Conservation (phyloP, 2,888 invertebrate species). For the Chloromyia formosa region DNA sequence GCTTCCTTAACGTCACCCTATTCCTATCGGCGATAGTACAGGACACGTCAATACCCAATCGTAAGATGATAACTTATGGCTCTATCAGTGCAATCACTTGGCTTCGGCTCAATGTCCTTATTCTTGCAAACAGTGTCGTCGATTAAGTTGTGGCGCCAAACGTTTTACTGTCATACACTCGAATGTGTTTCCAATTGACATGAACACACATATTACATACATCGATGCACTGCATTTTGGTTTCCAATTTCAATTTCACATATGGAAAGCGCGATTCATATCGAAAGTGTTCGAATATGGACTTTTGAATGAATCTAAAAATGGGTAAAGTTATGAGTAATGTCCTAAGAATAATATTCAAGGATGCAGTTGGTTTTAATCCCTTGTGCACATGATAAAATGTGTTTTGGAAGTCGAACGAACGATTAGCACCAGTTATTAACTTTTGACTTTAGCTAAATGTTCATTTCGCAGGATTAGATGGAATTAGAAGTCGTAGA, state of each 20-base stretch:
- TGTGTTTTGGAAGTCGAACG: background rate
- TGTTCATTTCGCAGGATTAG: slow-evolving; percentile 15
- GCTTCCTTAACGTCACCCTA: too few relatives aligned
- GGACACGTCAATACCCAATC: background rate
- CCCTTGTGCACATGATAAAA: background rate
- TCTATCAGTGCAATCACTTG: slow-evolving; percentile 27
- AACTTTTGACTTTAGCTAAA: background rate
- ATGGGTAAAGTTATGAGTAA: slow-evolving; percentile 26
- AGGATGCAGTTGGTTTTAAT: background rate
- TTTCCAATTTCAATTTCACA: slow-evolving; percentile 39
- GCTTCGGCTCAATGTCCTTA: slow-evolving; percentile 33
- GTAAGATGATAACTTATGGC: slow-evolving; percentile 23
- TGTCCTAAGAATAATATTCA: slow-evolving; percentile 19
- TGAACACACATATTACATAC: background rate
- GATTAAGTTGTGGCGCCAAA: slow-evolving; percentile 38
- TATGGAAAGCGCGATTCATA: slow-evolving; percentile 23
- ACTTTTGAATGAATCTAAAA: slow-evolving; percentile 1
- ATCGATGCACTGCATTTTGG: slow-evolving; percentile 12
- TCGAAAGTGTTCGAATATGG: slow-evolving; percentile 22
- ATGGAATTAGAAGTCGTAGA: background rate
- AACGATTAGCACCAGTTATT: background rate
- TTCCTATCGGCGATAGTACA: background rate
- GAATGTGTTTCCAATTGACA: background rate
- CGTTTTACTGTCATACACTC: slow-evolving; percentile 30
- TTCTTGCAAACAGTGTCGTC: slow-evolving; percentile 29